Base-by-base conservation (phyloP, 2,797 vertebrate species). In the Phrynocephalus vlangalii region DNA sequence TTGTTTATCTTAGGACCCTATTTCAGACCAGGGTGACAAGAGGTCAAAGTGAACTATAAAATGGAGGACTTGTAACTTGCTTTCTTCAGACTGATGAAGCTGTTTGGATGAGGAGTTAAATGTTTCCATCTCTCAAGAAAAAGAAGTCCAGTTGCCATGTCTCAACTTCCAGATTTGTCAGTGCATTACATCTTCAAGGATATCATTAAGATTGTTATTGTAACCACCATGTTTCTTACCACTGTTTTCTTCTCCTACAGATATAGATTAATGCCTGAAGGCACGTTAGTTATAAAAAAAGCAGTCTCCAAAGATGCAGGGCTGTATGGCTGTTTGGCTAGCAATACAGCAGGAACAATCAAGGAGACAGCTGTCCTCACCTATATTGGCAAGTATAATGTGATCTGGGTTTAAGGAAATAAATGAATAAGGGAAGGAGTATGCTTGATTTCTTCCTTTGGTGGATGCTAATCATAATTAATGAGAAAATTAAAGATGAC, bases 241-340 rank as follows among this genome's bases (percentile, higher is more conserved):
- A 6, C 2, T 87, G 82, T 52, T 5, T 18, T 91, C 16, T 94
- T 72, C 85, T 78, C 89, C 85, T 72, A 24, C 94, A 99, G 98
- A 91, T 97, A 98, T 90, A 97, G 97, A 89, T 94, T 98, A 96
- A 97, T 95, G 24, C 93, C 97, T 73, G 98, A 99, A 92, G 98
- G 99, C 18, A 97, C 97, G 6, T 96, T 99, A 92, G 89, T 98
- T 76, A 97, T 99, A 90, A 98, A 94, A 94, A 97, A 97, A 91
- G 93, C 96, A 52, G 82, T 96, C 94, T 94, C 94, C 84, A 98
- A 96, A 92, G 98, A 99, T 89, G 97, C 96, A 90, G 99, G 99
- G n/a, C 79, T 96, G n/a, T 99, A 99, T 68, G 97, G 97, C 86
- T 99, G 99, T 90, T 95, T 99, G 91, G 99, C 98, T 88, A 99